These are phyloP conservation scores for Alexandromys oeconomus DNA, from an alignment of 2,797 vertebrate species.

Conservation along the genomic window DNA sequence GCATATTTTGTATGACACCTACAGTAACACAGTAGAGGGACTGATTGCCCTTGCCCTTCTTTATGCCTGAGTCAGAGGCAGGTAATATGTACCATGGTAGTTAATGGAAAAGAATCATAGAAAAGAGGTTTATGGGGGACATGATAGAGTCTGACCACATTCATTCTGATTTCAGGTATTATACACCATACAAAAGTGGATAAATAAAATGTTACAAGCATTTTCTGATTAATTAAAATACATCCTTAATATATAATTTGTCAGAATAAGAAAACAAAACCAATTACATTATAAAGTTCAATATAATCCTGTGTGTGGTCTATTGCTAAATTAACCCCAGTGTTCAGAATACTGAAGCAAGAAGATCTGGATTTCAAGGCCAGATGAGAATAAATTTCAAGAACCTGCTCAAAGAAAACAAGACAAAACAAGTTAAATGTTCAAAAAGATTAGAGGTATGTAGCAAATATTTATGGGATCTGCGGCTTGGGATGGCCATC, in stretches of 20 bases:
- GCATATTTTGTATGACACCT: background rate
- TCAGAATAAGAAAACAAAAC: conserved; percentile 1
- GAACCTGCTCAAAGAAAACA: background rate
- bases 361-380: background rate
- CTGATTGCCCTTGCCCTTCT: background rate
- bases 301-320: background rate
- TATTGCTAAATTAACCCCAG: background rate
- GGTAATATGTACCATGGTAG: background rate
- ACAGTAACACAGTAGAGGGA: background rate
- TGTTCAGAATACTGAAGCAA: background rate
- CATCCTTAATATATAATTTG: background rate
- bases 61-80: background rate
- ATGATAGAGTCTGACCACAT: background rate
- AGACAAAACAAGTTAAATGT: background rate
- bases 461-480: conserved; percentile 24
- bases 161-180: background rate
- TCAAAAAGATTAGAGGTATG: background rate
- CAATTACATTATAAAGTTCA: background rate
- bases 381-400: background rate
- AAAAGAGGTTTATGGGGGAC: background rate
- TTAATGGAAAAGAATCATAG: background rate
- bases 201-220: background rate
- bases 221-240: conserved; percentile 34
- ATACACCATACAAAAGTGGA: background rate
- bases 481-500: background rate